Conservation (phyloP, 1,140 invertebrate species). For the Drosophila mayri region DNA sequence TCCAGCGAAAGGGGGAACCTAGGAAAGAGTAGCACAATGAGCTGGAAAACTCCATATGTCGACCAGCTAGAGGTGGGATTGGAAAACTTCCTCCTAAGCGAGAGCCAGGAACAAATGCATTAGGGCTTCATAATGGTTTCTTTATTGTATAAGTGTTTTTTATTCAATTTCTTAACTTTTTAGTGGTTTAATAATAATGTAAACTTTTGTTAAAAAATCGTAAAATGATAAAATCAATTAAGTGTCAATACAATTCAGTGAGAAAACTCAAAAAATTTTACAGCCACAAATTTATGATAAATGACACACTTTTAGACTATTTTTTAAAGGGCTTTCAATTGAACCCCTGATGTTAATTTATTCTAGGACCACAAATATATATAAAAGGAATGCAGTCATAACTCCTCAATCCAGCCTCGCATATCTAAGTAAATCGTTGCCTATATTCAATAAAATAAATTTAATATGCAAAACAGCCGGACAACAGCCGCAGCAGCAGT, state of each 20-base stretch:
- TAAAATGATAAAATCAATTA: too few species aligned
- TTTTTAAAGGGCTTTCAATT: neutral
- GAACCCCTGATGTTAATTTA: neutral
- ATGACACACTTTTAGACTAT: too few species aligned
- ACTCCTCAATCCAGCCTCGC: slow-evolving; percentile 47
- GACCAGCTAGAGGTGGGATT: slow-evolving; percentile 31
- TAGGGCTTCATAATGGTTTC: neutral
- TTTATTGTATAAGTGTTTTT: too few species aligned
- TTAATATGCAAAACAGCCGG: slow-evolving; percentile 80
- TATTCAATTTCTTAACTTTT: too few species aligned
- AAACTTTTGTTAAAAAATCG: too few species aligned
- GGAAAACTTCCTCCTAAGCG: neutral
- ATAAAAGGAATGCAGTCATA: neutral
- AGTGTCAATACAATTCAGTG: too few species aligned
- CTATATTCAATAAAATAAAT: slow-evolving; percentile 82
- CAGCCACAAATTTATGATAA: neutral
- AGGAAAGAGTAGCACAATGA: slow-evolving; percentile 30
- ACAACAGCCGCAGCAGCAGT: slow-evolving; percentile 50
- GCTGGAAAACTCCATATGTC: slow-evolving; percentile 19
- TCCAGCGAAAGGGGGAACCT: neutral
- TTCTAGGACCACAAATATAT: neutral
- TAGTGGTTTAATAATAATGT: too few species aligned
- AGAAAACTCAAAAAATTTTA: too few species aligned
- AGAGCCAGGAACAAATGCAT: neutral
- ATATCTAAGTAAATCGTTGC: slow-evolving; percentile 54